phyloP scores from a whole-genome alignment of 2,888 invertebrate genomes.

The Morinoia aosen region DNA sequence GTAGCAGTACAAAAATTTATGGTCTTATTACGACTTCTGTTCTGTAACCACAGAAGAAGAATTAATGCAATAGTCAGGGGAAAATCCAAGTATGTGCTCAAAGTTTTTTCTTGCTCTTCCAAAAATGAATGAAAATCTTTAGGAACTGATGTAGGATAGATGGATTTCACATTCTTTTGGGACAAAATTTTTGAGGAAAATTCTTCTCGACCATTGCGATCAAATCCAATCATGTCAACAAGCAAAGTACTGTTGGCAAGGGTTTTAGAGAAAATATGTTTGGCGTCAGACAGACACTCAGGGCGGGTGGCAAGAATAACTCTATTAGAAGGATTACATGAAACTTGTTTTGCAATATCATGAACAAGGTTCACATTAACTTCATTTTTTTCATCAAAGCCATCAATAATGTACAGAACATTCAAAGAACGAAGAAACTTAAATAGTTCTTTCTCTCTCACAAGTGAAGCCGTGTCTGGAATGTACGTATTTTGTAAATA shows the following conservation, averaged over 20 bases:
- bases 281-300: neutral
- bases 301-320: neutral
- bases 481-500: neutral
- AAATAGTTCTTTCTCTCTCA: neutral
- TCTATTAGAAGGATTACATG: too few relatives aligned
- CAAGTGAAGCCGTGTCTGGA: neutral
- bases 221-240: conserved; percentile 12
- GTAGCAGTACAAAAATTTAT: neutral
- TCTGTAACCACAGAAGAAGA: neutral
- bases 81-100: neutral
- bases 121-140: neutral
- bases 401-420: conserved; percentile 9
- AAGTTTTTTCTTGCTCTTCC: neutral
- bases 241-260: neutral
- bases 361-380: neutral
- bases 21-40: neutral
- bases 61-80: neutral
- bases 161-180: neutral
- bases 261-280: neutral
- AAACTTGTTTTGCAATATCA: neutral
- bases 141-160: neutral
- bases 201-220: neutral
- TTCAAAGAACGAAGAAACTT: neutral
- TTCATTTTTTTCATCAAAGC: neutral
- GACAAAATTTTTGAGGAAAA: neutral